phyloP scores from a whole-genome alignment of 2,888 invertebrate species.

The Andrena chrysosceles region DNA sequence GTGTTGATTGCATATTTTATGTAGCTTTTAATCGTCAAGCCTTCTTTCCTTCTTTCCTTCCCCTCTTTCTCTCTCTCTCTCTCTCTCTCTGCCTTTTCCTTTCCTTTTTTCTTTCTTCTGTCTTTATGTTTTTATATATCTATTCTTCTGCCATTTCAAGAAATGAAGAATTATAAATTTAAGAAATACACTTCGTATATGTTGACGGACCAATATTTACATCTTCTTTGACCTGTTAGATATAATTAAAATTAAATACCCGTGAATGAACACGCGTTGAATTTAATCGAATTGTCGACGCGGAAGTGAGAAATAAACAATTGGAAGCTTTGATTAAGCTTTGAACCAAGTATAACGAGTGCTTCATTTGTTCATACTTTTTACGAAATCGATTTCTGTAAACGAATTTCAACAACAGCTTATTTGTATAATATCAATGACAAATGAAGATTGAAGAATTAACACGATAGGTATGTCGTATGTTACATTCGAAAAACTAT shows the following conservation, averaged over 20 bases:
- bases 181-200: slow-evolving; percentile 47
- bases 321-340: background rate
- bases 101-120: background rate
- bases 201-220: slow-evolving; percentile 12
- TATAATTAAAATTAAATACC: slow-evolving; percentile 1
- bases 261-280: background rate
- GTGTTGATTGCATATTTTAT: slow-evolving; percentile 79
- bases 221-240: slow-evolving; percentile 14
- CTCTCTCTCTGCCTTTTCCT: background rate
- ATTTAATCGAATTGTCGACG: background rate
- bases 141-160: slow-evolving; percentile 38
- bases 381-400: background rate
- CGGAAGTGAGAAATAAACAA: background rate
- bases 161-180: slow-evolving; percentile 43
- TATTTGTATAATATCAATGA: slow-evolving; percentile 29
- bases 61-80: background rate
- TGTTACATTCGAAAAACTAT: slow-evolving; percentile 2
- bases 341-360: slow-evolving; percentile 8
- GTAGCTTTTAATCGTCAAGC: slow-evolving; percentile 71
- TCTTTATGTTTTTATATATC: slow-evolving; percentile 49
- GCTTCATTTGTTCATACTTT: background rate
- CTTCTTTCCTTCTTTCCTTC: slow-evolving; percentile 25
- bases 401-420: background rate
- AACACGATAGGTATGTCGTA: slow-evolving; percentile 1
- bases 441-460: background rate